Conservation (phyloP, 2,113 vertebrate genomes). For the Melospiza melodia region DNA sequence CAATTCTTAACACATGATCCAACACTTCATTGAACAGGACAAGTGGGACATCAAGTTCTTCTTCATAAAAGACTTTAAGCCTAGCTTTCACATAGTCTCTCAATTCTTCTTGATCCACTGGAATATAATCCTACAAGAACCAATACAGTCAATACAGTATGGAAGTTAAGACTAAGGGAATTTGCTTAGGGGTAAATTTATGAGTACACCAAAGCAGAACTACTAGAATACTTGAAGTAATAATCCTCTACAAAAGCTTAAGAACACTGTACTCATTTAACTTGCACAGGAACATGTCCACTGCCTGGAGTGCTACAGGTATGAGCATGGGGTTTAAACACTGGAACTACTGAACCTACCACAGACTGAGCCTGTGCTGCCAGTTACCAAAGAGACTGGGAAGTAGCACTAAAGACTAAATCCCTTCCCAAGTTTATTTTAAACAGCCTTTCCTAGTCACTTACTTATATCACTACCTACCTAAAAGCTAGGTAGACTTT, state of each 20-base stretch:
- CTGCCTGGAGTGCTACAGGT: background rate
- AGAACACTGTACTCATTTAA: background rate
- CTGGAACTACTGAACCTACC: background rate
- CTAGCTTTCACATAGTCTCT: conserved; percentile 98
- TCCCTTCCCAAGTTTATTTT: background rate
- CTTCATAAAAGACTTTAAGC: conserved; percentile 98
- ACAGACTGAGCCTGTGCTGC: background rate
- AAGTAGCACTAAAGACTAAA: background rate
- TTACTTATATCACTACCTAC: background rate
- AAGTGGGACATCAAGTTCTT: conserved; percentile 95
- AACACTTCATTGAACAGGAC: conserved; percentile 98
- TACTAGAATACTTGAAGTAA: background rate
- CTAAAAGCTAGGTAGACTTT: background rate
- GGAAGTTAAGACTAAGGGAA: background rate
- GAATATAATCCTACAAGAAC: conserved; percentile 90
- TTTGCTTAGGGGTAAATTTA: background rate
- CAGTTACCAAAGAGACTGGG: background rate
- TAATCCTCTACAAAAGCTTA: background rate
- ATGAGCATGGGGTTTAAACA: background rate
- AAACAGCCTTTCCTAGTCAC: background rate
- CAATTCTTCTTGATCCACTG: conserved; percentile 97
- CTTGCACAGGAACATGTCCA: background rate
- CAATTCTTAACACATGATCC: conserved; percentile 95
- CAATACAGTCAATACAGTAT: background rate
- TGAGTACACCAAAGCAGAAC: background rate